Evolutionary conservation across 2,888 invertebrate genomes (phyloP).

Genomic region (Folsomia manolachei): DNA sequence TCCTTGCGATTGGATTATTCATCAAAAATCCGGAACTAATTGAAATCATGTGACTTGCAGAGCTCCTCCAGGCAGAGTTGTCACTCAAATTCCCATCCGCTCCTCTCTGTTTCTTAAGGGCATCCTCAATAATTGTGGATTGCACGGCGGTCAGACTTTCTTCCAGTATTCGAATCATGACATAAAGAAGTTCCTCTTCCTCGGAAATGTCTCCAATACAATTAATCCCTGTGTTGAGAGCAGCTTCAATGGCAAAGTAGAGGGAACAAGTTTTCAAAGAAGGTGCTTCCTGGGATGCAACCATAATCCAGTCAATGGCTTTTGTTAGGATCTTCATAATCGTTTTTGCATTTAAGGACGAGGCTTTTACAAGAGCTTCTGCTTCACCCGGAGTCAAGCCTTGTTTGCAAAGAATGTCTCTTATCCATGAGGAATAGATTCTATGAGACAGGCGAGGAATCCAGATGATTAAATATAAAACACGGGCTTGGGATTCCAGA

Average conservation of each 20-base stretch:
- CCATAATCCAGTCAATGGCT: conserved; percentile 29
- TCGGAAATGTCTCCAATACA: conserved; percentile 33
- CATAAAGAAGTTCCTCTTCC: conserved; percentile 35
- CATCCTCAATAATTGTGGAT: conserved; percentile 25
- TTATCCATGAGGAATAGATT: conserved; percentile 47
- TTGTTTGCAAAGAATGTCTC: conserved; percentile 49
- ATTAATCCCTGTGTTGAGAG: conserved; percentile 34
- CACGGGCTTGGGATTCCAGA: conserved; percentile 31
- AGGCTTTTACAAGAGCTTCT: conserved; percentile 38
- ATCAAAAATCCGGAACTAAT: conserved; percentile 45
- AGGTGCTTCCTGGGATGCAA: conserved; percentile 18
- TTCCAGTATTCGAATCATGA: conserved; percentile 34
- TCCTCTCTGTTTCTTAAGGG: neutral
- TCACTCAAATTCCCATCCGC: neutral
- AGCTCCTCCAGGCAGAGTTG: conserved; percentile 27
- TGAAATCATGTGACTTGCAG: conserved; percentile 40
- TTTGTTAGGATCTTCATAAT: conserved; percentile 35
- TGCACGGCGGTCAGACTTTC: conserved; percentile 37
- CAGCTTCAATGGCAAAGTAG: conserved; percentile 45
- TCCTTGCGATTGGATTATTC: conserved; percentile 41
- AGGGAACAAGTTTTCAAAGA: neutral
- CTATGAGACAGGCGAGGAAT: conserved; percentile 45
- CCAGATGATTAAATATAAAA: conserved; percentile 47
- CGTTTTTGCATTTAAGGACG: conserved; percentile 26
- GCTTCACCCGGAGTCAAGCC: conserved; percentile 42